Conservation (phyloP, 2,888 invertebrate genomes). For the Leptinotarsa juncta region DNA sequence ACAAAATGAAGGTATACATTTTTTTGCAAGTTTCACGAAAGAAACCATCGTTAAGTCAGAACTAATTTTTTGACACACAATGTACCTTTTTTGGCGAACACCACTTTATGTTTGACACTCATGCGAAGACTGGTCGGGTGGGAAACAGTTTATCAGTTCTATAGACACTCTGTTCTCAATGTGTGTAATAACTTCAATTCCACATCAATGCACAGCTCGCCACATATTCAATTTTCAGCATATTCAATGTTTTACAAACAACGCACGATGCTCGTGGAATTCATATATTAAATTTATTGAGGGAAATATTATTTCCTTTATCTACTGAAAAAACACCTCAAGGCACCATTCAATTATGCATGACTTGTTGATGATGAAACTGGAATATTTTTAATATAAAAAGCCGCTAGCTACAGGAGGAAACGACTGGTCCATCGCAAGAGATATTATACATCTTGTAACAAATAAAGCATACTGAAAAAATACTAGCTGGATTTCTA, state of each 20-base stretch:
- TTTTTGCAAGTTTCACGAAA: too few relatives aligned
- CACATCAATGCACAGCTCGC: background rate
- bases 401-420: constrained; percentile 5
- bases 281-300: constrained; percentile 38
- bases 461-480: background rate
- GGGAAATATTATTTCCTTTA: constrained; percentile 40
- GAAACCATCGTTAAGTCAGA: too few relatives aligned
- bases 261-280: constrained; percentile 23
- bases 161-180: too few relatives aligned
- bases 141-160: too few relatives aligned
- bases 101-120: too few relatives aligned
- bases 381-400: constrained; percentile 33
- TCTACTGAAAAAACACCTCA: constrained; percentile 33
- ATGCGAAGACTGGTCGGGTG: too few relatives aligned
- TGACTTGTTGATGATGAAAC: constrained; percentile 42
- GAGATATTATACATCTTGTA: constrained; percentile 15
- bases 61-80: too few relatives aligned
- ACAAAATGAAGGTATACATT: too few relatives aligned
- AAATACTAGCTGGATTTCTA: background rate
- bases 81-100: too few relatives aligned
- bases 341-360: constrained; percentile 42
- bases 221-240: constrained; percentile 4
- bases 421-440: constrained; percentile 8
- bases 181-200: background rate
- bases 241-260: constrained; percentile 15